Conservation (phyloP, 2,113 vertebrate species). For the Ciconia stormi region DNA sequence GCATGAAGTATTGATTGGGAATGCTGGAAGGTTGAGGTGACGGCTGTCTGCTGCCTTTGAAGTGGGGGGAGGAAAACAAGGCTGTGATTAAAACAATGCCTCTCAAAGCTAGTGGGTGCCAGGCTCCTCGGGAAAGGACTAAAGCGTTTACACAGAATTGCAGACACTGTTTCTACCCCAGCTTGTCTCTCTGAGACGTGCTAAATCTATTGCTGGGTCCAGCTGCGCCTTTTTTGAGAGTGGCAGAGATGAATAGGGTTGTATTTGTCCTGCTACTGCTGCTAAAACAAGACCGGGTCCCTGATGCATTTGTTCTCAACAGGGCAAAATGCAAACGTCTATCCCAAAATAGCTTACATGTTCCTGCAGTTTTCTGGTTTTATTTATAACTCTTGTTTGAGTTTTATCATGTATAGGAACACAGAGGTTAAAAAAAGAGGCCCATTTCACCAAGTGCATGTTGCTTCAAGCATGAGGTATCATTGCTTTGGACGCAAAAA, state of each 20-base stretch:
- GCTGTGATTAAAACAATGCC: neutral
- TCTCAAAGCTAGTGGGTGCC: neutral
- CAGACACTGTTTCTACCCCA: neutral
- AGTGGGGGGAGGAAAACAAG: neutral
- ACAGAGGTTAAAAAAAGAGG: neutral
- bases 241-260: neutral
- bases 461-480: neutral
- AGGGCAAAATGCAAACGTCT: neutral
- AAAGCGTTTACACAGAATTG: neutral
- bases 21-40: neutral
- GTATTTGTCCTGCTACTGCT: neutral
- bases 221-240: neutral
- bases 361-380: neutral
- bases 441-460: neutral
- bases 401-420: neutral
- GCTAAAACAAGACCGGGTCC: neutral
- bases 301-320: neutral
- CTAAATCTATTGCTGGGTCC: neutral
- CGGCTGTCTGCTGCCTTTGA: neutral
- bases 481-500: neutral
- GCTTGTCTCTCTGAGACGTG: rapidly evolving
- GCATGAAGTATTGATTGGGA: rapidly evolving
- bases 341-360: rapidly evolving
- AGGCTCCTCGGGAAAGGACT: neutral
- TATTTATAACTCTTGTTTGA: neutral